Conservation (phyloP, 2,113 vertebrate species). For the Poicephalus gulielmi region DNA sequence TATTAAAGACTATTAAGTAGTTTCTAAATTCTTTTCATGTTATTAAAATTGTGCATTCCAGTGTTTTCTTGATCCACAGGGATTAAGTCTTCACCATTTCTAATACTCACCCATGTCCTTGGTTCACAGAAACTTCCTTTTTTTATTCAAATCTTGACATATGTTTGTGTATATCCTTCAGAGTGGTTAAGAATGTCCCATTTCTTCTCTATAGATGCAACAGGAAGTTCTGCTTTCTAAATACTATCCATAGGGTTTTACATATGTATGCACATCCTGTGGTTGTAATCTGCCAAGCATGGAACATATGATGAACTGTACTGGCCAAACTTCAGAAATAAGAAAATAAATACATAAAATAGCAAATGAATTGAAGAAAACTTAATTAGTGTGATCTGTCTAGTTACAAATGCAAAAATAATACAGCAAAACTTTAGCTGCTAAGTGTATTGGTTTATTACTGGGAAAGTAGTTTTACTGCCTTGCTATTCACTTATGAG, state of each 20-base stretch:
- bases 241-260: background rate
- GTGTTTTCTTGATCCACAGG: background rate
- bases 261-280: too few species aligned
- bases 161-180: background rate
- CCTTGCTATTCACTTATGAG: background rate
- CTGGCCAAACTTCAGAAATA: background rate
- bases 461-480: background rate
- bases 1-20: background rate
- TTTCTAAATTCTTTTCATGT: background rate
- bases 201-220: background rate
- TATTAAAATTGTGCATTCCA: background rate
- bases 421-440: background rate
- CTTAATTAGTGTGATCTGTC: background rate
- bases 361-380: background rate
- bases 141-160: background rate
- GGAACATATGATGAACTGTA: background rate
- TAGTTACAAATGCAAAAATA: background rate
- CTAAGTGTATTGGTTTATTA: background rate
- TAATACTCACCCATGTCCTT: background rate
- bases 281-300: background rate
- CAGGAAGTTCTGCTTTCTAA: background rate
- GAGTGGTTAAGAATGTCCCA: background rate
- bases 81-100: background rate
- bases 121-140: background rate
- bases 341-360: background rate